These are phyloP conservation scores for Elephas maximus DNA, from an alignment of 2,113 vertebrate genomes.

Conservation along the genomic window DNA sequence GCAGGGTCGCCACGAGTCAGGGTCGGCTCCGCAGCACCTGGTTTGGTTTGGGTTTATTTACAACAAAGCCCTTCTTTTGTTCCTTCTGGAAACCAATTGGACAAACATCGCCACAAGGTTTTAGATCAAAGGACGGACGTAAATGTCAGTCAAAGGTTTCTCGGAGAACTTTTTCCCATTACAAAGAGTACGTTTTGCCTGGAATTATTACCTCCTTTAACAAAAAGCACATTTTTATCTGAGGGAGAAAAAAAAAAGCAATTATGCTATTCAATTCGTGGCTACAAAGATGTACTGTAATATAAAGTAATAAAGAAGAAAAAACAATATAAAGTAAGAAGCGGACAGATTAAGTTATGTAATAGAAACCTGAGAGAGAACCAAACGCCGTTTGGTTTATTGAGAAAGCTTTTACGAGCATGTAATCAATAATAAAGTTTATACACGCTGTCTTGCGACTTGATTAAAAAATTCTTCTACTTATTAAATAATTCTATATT, in stretches of 20 bases:
- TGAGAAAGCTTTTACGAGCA: constrained; percentile 80
- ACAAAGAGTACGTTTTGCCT: constrained; percentile 78
- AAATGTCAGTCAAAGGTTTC: constrained; percentile 6
- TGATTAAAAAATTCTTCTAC: constrained; percentile 74
- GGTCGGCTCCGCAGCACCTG: too few species aligned
- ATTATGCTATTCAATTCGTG: constrained; percentile 82
- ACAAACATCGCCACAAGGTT: neutral
- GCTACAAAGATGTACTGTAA: constrained; percentile 79
- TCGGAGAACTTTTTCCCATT: constrained; percentile 80
- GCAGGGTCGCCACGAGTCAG: too few species aligned
- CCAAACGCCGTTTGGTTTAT: constrained; percentile 82
- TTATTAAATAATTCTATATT: constrained; percentile 57
- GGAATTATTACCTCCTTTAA: constrained; percentile 84
- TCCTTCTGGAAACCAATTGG: neutral
- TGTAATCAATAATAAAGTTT: constrained; percentile 84
- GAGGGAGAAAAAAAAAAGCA: constrained; percentile 60
- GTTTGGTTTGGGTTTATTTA: too few species aligned
- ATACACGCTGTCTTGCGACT: constrained; percentile 67
- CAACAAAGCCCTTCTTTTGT: neutral
- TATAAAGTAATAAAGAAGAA: constrained; percentile 87
- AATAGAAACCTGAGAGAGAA: constrained; percentile 83
- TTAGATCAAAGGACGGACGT: constrained; percentile 75
- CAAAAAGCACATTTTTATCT: constrained; percentile 81
- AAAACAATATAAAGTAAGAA: constrained; percentile 83
- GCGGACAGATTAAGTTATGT: constrained; percentile 86